Percentiles rank a stretch among this genome's conserved stretches.
phyloP scores from a whole-genome alignment of 2,113 vertebrate species.

The Dolichotis patagonum region DNA sequence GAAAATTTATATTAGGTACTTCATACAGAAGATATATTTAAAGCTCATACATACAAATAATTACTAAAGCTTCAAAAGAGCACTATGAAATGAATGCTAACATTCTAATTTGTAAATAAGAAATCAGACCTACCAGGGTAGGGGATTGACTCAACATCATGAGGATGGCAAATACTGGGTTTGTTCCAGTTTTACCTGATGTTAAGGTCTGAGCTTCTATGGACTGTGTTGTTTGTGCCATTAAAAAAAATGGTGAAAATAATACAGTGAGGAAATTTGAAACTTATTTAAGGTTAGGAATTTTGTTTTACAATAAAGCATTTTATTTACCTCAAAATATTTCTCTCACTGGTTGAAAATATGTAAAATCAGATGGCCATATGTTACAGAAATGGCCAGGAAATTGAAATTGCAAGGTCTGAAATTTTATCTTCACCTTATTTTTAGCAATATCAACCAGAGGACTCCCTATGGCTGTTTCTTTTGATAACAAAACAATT shows the following conservation, averaged over 20 bases:
- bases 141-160: background rate
- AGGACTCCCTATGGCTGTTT: background rate
- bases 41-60: background rate
- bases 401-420: background rate
- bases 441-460: background rate
- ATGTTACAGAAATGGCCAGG: background rate
- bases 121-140: background rate
- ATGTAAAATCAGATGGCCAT: background rate
- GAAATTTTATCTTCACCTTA: background rate
- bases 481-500: background rate
- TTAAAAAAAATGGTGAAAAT: background rate
- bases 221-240: background rate
- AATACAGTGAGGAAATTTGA: background rate
- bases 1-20: background rate
- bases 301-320: background rate
- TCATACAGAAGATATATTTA: background rate
- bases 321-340: background rate
- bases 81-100: background rate
- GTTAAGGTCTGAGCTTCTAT: background rate
- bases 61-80: background rate
- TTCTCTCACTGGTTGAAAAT: background rate
- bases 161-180: background rate
- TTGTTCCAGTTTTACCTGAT: background rate
- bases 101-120: background rate
- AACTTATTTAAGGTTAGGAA: background rate